Base-by-base conservation (phyloP, 2,888 invertebrate genomes). In the Nezara viridula region DNA sequence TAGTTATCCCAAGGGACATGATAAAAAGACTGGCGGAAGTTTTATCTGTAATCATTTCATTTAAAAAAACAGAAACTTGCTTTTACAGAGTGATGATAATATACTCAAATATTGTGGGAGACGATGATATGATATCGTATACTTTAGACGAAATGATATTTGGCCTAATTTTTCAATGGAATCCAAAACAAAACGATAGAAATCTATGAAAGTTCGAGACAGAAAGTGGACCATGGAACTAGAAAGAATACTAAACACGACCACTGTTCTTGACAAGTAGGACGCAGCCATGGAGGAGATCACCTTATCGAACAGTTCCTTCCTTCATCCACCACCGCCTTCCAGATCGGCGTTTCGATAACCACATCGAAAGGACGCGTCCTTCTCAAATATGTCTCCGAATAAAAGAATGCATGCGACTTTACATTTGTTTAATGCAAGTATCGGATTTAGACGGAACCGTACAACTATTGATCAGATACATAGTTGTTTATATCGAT, bases 141-240 rank as follows among this genome's bases (percentile, higher is more conserved):
- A 6, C 10, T 6, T 7, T n/a, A 9, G 9, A 66, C 5, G 32
- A 66, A 32, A 66, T 4, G 32, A 32, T 32, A 73, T 37, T 37
- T 19, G 32, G 19, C 66, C 37, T 73, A 21, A 60, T 60, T 9
- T 27, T 60, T n/a, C 9, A 55, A 66, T 73, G 66, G 60, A 32
- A 60, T 60, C 37, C 21, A 19, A 73, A 60, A 60, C 60, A 60
- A 73, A 73, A 73, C 66, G 66, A 73, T 73, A 73, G 66, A 73
- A 73, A 73, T 73, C 66, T n/a, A 73, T 6, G 66, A 73, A 73
- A 73, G 66, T 73, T 37, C 19, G 19, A 37, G 66, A 0, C 66
- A 37, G 66, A 73, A 73, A 73, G 66, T 73, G 66, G 32, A 73
- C 66, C 66, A 73, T 19, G 37, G 37, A 37, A 73, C 66, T 73